Evolutionary conservation across 2,888 invertebrate species (phyloP), one percentile per base, ranked within the genome.

Genomic region (Drosophila basisetae): DNA sequence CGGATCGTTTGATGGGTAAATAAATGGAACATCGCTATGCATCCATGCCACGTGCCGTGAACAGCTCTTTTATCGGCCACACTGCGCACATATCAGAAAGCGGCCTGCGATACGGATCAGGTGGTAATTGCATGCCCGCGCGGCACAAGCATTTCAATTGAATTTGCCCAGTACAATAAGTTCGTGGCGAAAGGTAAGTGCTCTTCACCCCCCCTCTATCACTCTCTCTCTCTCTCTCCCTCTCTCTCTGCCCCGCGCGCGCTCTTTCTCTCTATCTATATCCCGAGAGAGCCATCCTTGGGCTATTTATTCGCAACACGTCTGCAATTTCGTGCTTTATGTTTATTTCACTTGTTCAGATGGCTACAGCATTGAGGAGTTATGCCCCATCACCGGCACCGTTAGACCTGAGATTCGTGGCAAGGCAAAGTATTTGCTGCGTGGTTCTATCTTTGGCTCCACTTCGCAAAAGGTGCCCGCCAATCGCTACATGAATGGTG

Each of bases 81-180:
- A 43, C 95, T 99, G 88, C 95, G 97, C 91, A 98, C 98, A 76
- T 98, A 98, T 94, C 97, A 98, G 92, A 96, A 96, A 85, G 97
- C 97, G 55, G 97, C 97, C 60, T 99, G 99, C 94, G 98, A 98
- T 94, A 97, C 97, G 87, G 97, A 98, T 92, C 95, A 96, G 92
- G 96, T 99, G 92, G 95, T 96, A 60, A 95, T 99, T 78, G 96
- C 96, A 91, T 99, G 99, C 93, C 99, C 99, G n/a, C 94, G 96
- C 60, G 97, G 97, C 70, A 99, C 99, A 49, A 97, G 97, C 90
- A 98, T 99, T 92, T 96, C 96, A 89, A 97, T 98, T 86, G 97
- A 97, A 91, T 95, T 97, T 86, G 98, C 98, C 28, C 97, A 97
- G 92, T 98, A 98, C 84, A 93, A 92, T 84, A 92, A 92, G 81